Conservation (phyloP, 2,113 vertebrate genomes). For the Puffinus mauretanicus region DNA sequence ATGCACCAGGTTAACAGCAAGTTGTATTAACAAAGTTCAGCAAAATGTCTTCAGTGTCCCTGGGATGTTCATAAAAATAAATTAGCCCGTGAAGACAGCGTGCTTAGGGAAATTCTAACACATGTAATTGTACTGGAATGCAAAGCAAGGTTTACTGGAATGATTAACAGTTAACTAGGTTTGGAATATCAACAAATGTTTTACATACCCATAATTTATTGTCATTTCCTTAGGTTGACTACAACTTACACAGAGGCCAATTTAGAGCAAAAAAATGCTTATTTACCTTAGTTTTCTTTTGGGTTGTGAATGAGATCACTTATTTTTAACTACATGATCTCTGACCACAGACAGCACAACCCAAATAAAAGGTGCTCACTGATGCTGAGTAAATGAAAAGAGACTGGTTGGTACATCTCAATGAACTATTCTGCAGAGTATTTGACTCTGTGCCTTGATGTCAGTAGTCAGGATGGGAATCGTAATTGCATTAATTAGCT, state of each 20-base stretch:
- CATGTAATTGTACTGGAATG: background rate
- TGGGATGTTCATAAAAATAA: slow-evolving; percentile 40
- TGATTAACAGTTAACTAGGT: slow-evolving; percentile 55
- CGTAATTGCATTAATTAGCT: background rate
- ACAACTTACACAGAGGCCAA: background rate
- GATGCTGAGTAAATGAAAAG: background rate
- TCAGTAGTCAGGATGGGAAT: background rate
- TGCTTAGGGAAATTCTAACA: slow-evolving; percentile 35
- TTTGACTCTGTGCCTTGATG: background rate
- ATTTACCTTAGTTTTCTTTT: slow-evolving; percentile 11
- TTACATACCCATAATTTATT: background rate
- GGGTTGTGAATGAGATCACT: background rate
- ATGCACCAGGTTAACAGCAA: background rate
- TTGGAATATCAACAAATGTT: slow-evolving; percentile 46
- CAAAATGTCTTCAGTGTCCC: background rate
- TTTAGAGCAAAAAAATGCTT: background rate
- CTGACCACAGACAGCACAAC: background rate
- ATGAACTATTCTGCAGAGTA: background rate
- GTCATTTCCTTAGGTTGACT: background rate
- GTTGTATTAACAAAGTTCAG: slow-evolving; percentile 43
- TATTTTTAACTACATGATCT: background rate
- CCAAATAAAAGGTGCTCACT: background rate
- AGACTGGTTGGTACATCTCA: background rate
- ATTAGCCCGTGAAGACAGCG: slow-evolving; percentile 34
- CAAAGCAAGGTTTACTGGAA: slow-evolving; percentile 43